phyloP scores from a whole-genome alignment of 2,888 invertebrate species.

The Erebia epiphron region DNA sequence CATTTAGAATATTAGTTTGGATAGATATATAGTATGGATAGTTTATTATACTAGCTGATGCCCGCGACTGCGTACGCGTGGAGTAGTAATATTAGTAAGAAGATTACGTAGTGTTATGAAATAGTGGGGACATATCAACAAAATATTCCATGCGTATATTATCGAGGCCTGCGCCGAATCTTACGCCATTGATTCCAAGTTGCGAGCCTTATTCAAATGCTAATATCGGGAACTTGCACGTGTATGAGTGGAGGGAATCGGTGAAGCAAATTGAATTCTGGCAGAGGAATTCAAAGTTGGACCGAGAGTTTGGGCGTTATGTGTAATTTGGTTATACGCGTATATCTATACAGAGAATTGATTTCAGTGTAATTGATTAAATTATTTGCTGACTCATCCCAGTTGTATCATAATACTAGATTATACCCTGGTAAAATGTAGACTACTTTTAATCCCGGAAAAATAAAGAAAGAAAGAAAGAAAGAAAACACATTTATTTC shows the following conservation, averaged over 20 bases:
- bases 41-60: too few relatives aligned
- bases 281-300: constrained; percentile 10
- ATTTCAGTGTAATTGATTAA: not conserved
- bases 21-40: too few relatives aligned
- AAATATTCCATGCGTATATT: constrained; percentile 9
- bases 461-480: too few relatives aligned
- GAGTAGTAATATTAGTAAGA: too few relatives aligned
- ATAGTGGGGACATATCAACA: not conserved
- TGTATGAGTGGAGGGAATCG: not conserved
- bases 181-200: constrained; percentile 28
- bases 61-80: too few relatives aligned
- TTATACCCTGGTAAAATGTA: too few relatives aligned
- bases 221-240: constrained; percentile 24
- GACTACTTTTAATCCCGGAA: too few relatives aligned
- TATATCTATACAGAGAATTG: not conserved
- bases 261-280: constrained; percentile 19
- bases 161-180: constrained; percentile 22
- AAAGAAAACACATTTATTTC: too few relatives aligned
- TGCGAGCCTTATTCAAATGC: constrained; percentile 26
- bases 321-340: not conserved
- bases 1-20: too few relatives aligned
- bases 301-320: constrained; percentile 5
- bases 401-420: too few relatives aligned
- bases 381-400: not conserved
- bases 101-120: not conserved